Conservation (phyloP, 2,888 invertebrate species). For the Chloroclysta siterata region DNA sequence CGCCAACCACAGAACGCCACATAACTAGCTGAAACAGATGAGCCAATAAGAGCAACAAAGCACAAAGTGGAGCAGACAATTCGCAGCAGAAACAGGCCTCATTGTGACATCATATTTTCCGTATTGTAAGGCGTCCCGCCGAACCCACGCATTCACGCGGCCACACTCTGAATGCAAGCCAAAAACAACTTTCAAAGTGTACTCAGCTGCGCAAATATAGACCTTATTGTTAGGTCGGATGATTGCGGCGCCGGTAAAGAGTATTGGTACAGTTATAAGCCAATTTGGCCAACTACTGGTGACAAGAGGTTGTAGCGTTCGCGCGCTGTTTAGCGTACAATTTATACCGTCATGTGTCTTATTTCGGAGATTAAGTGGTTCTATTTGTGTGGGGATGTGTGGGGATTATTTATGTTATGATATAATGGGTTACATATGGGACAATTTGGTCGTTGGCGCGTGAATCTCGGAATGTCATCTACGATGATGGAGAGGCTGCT, state of each 20-base stretch:
- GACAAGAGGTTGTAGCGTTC: conserved; percentile 55
- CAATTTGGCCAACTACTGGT: conserved; percentile 61
- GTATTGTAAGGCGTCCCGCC: conserved; percentile 28
- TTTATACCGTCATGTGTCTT: conserved; percentile 57
- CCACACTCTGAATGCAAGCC: conserved; percentile 36
- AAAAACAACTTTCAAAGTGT: conserved; percentile 17
- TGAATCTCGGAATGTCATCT: conserved; percentile 22
- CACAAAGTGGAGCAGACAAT: conserved; percentile 18
- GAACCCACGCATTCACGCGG: conserved; percentile 33
- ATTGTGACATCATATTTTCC: conserved; percentile 31
- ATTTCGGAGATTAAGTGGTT: conserved; percentile 58
- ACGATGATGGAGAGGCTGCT: conserved; percentile 14
- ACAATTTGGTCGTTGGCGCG: conserved; percentile 30
- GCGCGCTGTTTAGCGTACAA: conserved; percentile 53
- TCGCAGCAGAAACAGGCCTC: conserved; percentile 18
- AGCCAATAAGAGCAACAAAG: conserved; percentile 13
- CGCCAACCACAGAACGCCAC: background rate
- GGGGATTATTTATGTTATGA: conserved; percentile 49
- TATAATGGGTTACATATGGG: conserved; percentile 40
- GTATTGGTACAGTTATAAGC: conserved; percentile 45
- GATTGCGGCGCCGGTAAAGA: conserved; percentile 9
- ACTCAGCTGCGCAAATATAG: conserved; percentile 22
- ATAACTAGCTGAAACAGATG: background rate
- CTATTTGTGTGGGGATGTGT: conserved; percentile 49
- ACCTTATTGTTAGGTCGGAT: conserved; percentile 21